Evolutionary conservation across 2,888 invertebrate genomes (phyloP), one percentile per base, ranked within the genome.

Genomic region (Calameuta pallipes): DNA sequence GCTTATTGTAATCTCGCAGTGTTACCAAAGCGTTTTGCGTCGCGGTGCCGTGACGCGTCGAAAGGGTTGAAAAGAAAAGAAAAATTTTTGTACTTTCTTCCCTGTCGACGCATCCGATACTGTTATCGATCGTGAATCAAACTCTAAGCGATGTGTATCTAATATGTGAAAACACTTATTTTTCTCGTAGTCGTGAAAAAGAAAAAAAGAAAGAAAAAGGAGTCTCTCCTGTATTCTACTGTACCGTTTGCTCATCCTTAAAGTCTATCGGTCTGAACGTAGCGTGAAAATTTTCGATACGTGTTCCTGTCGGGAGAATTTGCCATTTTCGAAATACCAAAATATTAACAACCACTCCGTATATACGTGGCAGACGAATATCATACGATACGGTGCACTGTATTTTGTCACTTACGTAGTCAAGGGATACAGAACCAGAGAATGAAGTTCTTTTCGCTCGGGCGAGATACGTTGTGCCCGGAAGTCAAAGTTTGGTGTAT

Each of bases 101-200:
- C 41, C 41, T 41, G 0, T 15, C 41, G 41, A 41, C 15, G 74
- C 75, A 41, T 75, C 76, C 73, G 73, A 74, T 76, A 37, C 75
- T 74, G 69, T 78, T 78, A 69, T 78, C 76, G 76, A 73, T 76
- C 34, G 76, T 76, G 76, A 78, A 78, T 78, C 76, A 76, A 78
- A 76, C 75, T 75, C 37, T 78, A 74, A 75, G 75, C 74, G 36
- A 76, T 73, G 76, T 76, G 80, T 81, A 83, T 78, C 79, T 79
- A 76, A 76, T 81, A 76, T 81, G 80, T 75, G 80, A 80, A 80
- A 77, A 76, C 76, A 83, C 74, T 74, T 83, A 82, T 83, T 84
- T 83, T 82, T 80, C 79, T 82, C 78, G 79, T 83, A 81, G 81
- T 81, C 73, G 78, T 77, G 75, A 78, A 76, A 78, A 76, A 75